Base-by-base conservation (phyloP, 2,888 invertebrate genomes). In the Ametastegia equiseti region DNA sequence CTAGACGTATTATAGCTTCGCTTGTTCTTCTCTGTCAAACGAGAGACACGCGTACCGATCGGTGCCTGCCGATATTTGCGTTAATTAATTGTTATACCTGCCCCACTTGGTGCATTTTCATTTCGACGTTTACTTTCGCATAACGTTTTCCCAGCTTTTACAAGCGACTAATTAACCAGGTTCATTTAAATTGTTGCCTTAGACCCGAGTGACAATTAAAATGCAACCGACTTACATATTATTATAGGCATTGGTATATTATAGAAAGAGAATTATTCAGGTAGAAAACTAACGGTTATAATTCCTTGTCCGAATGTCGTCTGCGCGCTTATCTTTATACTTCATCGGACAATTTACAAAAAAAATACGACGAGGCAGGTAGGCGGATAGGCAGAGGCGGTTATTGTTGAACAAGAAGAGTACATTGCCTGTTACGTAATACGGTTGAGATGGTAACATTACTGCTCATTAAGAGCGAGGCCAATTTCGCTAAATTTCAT, bases 251-350 rank as follows among this genome's bases (percentile, higher is more conserved):
- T 42, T 5, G 5, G 9, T 42, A 42, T 54, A 54, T 54, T n/a
- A n/a, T n/a, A n/a, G n/a, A n/a, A n/a, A n/a, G n/a, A n/a, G n/a
- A n/a, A n/a, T n/a, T 67, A 19, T 67, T 19, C 65, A 67, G 65
- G 65, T 67, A 67, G 65, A 67, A 67, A 67, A 19, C 19, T 67
- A 36, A 39, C 65, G 36, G 65, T 67, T 39, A n/a, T n/a, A 23
- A 19, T 2, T 63, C 30, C 27, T 60, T 30, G 1, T 30, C 30
- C 15, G 30, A 30, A 60, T 15, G 15, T 30, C 19, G 19, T 67
- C 39, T 36, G 19, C 19, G 19, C 19, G 39, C 11, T 67, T 67
- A 67, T 39, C 65, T 39, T 36, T 15, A 2, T 67, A 67, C 19
- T 67, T 39, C 39, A 19, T 67, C 33, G 65, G 65, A 39, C 65